Evolutionary conservation across 1,140 invertebrate species (phyloP).

Genomic region (Conus betulinus): DNA sequence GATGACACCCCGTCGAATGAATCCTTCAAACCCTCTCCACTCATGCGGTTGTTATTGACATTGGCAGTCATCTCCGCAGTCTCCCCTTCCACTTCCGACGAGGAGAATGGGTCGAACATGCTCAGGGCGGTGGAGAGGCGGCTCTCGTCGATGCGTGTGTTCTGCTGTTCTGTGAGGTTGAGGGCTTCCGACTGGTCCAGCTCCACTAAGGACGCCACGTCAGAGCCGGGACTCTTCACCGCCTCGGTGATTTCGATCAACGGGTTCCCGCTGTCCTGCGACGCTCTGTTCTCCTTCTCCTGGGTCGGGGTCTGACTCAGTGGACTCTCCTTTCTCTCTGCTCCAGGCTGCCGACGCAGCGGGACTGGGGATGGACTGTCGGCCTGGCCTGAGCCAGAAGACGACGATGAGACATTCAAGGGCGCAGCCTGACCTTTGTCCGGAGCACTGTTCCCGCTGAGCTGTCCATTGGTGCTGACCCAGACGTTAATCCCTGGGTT

Average conservation of each 20-base stretch:
- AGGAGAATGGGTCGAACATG: constrained; percentile 70
- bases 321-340: background rate
- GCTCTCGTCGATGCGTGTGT: constrained; percentile 64
- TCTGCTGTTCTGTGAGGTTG: constrained; percentile 65
- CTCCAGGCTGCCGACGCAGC: background rate
- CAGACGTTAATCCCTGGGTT: constrained; percentile 47
- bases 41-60: constrained; percentile 6
- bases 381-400: too few species aligned
- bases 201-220: background rate
- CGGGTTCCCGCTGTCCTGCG: constrained; percentile 39
- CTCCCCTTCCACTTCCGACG: constrained; percentile 38
- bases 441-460: constrained; percentile 36
- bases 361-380: background rate
- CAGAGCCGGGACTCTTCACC: constrained; percentile 28
- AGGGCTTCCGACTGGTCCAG: background rate
- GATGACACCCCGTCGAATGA: background rate
- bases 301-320: constrained; percentile 8
- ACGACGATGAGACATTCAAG: background rate
- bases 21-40: background rate
- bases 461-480: constrained; percentile 48
- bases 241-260: constrained; percentile 46
- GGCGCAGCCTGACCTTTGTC: background rate
- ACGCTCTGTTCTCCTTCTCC: constrained; percentile 35
- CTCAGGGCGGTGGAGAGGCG: constrained; percentile 66
- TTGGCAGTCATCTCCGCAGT: constrained; percentile 13